Percentiles rank a stretch among this genome's conserved stretches.
phyloP scores from a whole-genome alignment of 2,797 vertebrate species.

The Margarornis squamiger region DNA sequence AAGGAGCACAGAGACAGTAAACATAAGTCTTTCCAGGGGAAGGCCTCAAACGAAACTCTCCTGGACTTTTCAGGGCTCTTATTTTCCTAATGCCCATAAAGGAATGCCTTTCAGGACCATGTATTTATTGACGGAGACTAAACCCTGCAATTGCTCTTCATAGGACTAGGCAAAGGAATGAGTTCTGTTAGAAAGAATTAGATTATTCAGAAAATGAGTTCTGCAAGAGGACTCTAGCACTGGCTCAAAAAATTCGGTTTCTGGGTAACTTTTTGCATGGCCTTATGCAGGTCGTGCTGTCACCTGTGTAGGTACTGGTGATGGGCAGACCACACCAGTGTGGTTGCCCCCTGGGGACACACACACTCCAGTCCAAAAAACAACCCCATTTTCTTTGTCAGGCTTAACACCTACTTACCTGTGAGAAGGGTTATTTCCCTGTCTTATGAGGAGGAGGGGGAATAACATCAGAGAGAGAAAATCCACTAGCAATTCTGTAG shows the following conservation, averaged over 20 bases:
- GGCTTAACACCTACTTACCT: background rate
- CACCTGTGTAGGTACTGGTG: background rate
- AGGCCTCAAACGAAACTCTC: background rate
- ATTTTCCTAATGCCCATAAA: background rate
- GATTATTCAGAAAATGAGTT: background rate
- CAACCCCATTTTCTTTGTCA: background rate
- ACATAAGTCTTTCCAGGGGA: background rate
- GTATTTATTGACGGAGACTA: background rate
- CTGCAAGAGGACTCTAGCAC: background rate
- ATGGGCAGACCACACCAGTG: background rate
- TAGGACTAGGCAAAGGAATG: background rate
- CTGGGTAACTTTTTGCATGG: background rate
- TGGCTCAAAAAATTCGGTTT: background rate
- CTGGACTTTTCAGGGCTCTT: background rate
- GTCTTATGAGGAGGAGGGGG: slow-evolving; percentile 10
- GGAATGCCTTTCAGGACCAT: background rate
- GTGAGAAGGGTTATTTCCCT: background rate
- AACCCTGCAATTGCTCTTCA: background rate
- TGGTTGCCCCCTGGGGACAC: fast-evolving
- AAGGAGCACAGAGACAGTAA: background rate
- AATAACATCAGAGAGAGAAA: slow-evolving; percentile 12
- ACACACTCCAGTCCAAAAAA: background rate
- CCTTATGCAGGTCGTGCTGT: background rate
- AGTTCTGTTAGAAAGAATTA: background rate
- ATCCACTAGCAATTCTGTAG: background rate